Percentiles rank a stretch among this genome's conserved stretches.
phyloP scores from a whole-genome alignment of 1,140 invertebrate genomes.

The Yoshiicerus persimilis region DNA sequence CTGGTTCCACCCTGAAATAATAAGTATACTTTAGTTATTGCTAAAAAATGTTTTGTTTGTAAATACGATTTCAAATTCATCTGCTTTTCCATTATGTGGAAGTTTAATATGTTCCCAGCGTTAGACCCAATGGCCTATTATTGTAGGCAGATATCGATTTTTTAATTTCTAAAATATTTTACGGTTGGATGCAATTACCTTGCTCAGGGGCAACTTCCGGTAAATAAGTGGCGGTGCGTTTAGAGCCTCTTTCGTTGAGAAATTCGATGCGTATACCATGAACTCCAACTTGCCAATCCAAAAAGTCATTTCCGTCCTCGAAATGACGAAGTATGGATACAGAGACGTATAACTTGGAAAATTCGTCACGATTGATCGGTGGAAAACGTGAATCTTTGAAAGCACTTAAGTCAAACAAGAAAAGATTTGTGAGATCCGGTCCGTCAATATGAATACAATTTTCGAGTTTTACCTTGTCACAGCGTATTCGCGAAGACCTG shows the following conservation, averaged over 20 bases:
- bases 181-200: too few species aligned
- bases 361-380: conserved; percentile 91
- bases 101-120: too few species aligned
- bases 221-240: conserved; percentile 95
- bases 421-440: neutral
- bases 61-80: neutral
- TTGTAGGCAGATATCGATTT: too few species aligned
- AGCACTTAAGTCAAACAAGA: conserved; percentile 67
- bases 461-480: conserved; percentile 70
- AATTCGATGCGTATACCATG: conserved; percentile 99
- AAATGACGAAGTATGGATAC: conserved; percentile 95
- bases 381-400: conserved; percentile 96
- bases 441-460: neutral
- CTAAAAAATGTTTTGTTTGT: neutral
- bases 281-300: conserved; percentile 96
- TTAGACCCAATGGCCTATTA: too few species aligned
- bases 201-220: conserved; percentile 97
- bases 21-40: too few species aligned
- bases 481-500: conserved; percentile 92
- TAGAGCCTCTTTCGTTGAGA: conserved; percentile 89
- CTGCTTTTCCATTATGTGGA: neutral
- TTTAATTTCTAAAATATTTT: too few species aligned
- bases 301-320: conserved; percentile 90
- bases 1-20: conserved; percentile 85
- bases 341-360: conserved; percentile 87